Evolutionary conservation across 2,797 vertebrate species (phyloP), one percentile per base, ranked within the genome.

Genomic region (Bryconaethiops microstoma): DNA sequence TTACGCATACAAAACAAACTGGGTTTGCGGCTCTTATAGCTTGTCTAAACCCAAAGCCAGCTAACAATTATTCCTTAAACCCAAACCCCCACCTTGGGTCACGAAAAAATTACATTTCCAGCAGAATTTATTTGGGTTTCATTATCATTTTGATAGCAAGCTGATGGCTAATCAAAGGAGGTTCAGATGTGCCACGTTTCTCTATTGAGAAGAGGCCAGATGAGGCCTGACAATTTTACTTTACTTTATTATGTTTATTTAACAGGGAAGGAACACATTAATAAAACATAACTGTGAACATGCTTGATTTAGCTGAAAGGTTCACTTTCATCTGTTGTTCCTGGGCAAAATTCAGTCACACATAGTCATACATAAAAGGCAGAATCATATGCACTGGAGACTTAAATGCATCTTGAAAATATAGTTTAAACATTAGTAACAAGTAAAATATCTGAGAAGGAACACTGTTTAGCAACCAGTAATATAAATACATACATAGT

Each of bases 71-170:
- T 29, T 68, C 55, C 52, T 72, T 25, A 73, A 79, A n/a, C n/a
- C n/a, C 29, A 3, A 67, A 60, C 78, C 73, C 57, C 19, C 25
- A 5, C 54, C 62, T 25, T 60, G 52, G 48, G 60, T 71, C 54
- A 54, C 25, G 48, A 60, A 4, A 14, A 21, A 76, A 63, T 73
- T 71, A n/a, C 21, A 78, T 60, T 72, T 81, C 52, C 75, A 76
- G 75, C 73, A 73, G 67, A 62, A 85, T 91, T 92, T 78, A 90
- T 91, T 89, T 89, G 88, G 83, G 87, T 91, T 90, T 89, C 86
- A 91, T 93, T 90, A 89, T 82, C 77, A 77, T 75, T 85, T 79
- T 84, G 83, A 91, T 86, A 84, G 86, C 83, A 85, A 85, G 83
- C 86, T 84, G 71, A 75, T 83, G 81, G 83, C 83, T 83, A 77